Percentiles rank a stretch among this genome's conserved stretches.
Conservation (phyloP, 2,113 vertebrate species). For the Riparia riparia region DNA sequence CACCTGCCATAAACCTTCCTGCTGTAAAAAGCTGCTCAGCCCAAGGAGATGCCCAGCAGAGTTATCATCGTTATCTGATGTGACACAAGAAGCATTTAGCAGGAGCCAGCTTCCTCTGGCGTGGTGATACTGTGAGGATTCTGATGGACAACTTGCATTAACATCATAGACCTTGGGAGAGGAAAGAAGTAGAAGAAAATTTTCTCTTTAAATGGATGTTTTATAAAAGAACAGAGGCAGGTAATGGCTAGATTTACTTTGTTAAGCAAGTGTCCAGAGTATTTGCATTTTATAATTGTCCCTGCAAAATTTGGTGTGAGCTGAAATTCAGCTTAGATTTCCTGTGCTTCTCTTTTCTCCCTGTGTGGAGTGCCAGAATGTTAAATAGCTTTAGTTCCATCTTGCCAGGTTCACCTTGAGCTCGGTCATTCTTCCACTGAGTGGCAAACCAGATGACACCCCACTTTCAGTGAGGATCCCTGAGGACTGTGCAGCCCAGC, state of each 20-base stretch:
- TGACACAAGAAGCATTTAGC: neutral
- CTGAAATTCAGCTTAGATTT: constrained; percentile 21
- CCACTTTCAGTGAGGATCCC: neutral
- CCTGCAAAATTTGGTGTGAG: constrained; percentile 14
- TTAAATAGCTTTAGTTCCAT: constrained; percentile 27
- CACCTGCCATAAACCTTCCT: constrained; percentile 45
- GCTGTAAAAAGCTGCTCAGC: constrained; percentile 27
- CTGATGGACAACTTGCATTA: neutral
- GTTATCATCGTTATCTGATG: neutral
- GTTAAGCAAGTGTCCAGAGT: constrained; percentile 22
- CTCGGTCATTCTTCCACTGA: neutral
- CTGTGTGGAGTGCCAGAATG: neutral
- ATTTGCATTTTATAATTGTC: constrained; percentile 68
- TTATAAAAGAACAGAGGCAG: constrained; percentile 34
- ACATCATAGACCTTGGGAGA: neutral
- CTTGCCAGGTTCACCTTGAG: neutral
- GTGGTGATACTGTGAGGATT: neutral
- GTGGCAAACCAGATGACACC: neutral
- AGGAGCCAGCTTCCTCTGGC: neutral
- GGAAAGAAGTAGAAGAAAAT: neutral
- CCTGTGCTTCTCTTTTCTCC: neutral
- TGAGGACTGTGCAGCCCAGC: neutral
- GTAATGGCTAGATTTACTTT: constrained; percentile 8
- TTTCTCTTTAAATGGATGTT: constrained; percentile 12
- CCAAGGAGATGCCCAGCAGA: constrained; percentile 9